Percentiles rank a stretch among this genome's conserved stretches.
Evolutionary conservation across 1,140 invertebrate species (phyloP).

Genomic region (Atta texana): DNA sequence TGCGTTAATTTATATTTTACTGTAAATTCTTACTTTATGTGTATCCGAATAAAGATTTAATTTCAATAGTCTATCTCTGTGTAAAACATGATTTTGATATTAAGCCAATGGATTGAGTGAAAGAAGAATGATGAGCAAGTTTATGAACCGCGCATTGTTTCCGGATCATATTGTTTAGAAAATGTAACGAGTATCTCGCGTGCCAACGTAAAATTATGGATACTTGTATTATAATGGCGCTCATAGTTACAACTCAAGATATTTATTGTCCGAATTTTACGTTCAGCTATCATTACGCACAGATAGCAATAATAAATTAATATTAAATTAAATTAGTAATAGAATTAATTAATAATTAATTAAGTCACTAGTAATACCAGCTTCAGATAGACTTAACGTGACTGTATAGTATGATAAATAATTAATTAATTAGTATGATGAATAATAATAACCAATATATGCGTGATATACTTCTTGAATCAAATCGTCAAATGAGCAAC

Average conservation of each 20-base stretch:
- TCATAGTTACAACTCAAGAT: constrained; percentile 65
- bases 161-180: constrained; percentile 80
- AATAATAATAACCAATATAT: background rate
- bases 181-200: constrained; percentile 82
- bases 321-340: background rate
- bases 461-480: background rate
- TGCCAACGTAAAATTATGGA: constrained; percentile 64
- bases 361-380: background rate
- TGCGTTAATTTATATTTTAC: background rate
- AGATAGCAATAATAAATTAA: background rate
- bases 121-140: constrained; percentile 58
- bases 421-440: background rate
- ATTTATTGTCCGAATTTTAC: constrained; percentile 26
- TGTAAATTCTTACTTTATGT: background rate
- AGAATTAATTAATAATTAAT: no score
- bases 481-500: background rate
- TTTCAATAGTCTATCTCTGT: constrained; percentile 1
- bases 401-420: background rate
- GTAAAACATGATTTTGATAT: constrained; percentile 22
- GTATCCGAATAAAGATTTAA: background rate
- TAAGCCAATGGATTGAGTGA: constrained; percentile 47
- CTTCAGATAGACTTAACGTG: background rate
- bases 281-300: background rate
- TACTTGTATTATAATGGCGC: constrained; percentile 40
- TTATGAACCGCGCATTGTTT: constrained; percentile 77